A percentile compares a stretch with the other conserved stretches of the same genome.
Conservation (phyloP, 2,797 vertebrate species). For the Epinephelus coioides region DNA sequence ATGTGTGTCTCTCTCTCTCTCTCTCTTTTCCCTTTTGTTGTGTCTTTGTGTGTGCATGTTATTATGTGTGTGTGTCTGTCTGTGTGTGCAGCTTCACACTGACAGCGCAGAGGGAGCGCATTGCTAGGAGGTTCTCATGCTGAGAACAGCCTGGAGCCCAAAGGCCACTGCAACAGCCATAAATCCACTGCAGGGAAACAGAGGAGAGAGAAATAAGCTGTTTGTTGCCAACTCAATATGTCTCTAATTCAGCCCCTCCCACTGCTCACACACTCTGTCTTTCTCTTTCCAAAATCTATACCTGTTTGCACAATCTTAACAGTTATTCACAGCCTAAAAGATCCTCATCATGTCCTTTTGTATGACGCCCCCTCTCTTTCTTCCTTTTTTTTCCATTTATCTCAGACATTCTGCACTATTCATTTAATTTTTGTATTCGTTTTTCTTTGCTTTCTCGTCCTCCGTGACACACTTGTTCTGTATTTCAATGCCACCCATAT, state of each 20-base stretch:
- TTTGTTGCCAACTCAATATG: conserved; percentile 38
- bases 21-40: conserved; percentile 26
- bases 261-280: not conserved
- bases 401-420: not conserved
- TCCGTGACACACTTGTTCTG: conserved; percentile 40
- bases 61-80: conserved; percentile 6
- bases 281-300: conserved; percentile 36
- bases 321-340: conserved; percentile 23
- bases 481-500: conserved; percentile 44
- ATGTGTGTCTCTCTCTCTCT: not conserved
- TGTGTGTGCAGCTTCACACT: conserved; percentile 55
- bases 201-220: conserved; percentile 45
- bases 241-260: conserved; percentile 28
- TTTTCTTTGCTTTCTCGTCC: conserved; percentile 20
- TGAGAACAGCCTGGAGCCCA: conserved; percentile 76
- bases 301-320: conserved; percentile 28
- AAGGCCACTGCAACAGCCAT: conserved; percentile 74
- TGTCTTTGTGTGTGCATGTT: conserved; percentile 10
- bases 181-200: conserved; percentile 51
- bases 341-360: not conserved
- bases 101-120: conserved; percentile 66
- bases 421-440: conserved; percentile 16
- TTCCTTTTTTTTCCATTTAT: conserved; percentile 1
- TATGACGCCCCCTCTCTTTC: not conserved
- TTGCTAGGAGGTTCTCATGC: conserved; percentile 72